phyloP scores from a whole-genome alignment of 2,797 vertebrate genomes.

The Epinephelus awoara region DNA sequence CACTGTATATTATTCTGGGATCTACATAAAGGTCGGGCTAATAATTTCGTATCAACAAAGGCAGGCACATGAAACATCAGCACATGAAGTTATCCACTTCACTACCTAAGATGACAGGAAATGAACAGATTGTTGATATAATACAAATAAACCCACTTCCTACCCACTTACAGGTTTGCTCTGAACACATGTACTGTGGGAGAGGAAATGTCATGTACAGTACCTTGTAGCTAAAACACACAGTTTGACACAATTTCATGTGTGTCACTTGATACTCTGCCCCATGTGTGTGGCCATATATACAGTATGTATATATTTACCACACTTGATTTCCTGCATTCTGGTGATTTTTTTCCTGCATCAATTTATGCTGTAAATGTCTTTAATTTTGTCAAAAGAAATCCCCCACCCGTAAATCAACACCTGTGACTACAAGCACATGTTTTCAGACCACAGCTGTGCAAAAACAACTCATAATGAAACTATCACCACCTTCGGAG shows the following conservation, averaged over 20 bases:
- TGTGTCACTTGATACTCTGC: not conserved
- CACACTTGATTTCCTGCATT: not conserved
- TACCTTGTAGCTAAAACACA: slow-evolving; percentile 27
- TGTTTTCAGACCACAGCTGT: slow-evolving; percentile 4
- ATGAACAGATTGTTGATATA: slow-evolving; percentile 48
- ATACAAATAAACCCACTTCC: slow-evolving; percentile 61
- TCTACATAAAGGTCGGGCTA: slow-evolving; percentile 41
- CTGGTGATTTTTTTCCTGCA: too few species aligned
- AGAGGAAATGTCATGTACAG: slow-evolving; percentile 33
- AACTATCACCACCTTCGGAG: slow-evolving; percentile 15
- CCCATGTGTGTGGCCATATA: slow-evolving; percentile 22
- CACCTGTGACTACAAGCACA: not conserved
- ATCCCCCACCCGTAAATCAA: too few species aligned
- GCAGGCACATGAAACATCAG: slow-evolving; percentile 48
- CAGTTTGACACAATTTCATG: not conserved
- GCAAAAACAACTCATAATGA: slow-evolving; percentile 23
- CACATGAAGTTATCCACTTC: slow-evolving; percentile 61
- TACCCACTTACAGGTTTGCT: slow-evolving; percentile 44
- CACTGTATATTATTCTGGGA: slow-evolving; percentile 65
- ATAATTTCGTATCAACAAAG: slow-evolving; percentile 63
- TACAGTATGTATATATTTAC: slow-evolving; percentile 27
- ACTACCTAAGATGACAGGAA: slow-evolving; percentile 55
- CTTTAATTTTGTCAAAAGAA: too few species aligned
- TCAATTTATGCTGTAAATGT: too few species aligned
- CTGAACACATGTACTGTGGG: slow-evolving; percentile 43